Conservation (phyloP, 2,113 vertebrate species). For the Syrmaticus mikado region DNA sequence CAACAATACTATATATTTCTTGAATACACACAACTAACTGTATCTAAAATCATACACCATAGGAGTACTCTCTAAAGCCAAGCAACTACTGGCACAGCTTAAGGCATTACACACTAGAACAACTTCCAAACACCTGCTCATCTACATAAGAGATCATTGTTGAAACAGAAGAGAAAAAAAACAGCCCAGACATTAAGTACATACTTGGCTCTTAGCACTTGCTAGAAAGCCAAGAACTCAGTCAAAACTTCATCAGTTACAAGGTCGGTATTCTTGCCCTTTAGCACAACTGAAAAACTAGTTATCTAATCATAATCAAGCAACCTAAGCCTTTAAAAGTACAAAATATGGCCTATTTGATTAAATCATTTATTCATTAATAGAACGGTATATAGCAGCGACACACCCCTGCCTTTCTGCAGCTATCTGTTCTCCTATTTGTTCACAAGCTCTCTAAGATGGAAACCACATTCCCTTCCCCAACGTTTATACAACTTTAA, state of each 20-base stretch:
- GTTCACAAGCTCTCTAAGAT: neutral
- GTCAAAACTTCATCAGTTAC: neutral
- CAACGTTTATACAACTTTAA: fast-evolving
- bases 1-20: neutral
- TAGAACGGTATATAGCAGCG: fast-evolving
- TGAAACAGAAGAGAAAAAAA: neutral
- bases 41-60: neutral
- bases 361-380: neutral
- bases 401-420: neutral
- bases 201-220: neutral
- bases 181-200: neutral
- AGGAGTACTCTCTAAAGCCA: neutral
- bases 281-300: neutral
- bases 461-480: neutral
- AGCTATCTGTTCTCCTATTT: neutral
- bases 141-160: neutral
- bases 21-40: neutral
- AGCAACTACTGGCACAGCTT: neutral
- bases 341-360: neutral
- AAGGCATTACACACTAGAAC: neutral
- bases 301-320: neutral
- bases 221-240: neutral
- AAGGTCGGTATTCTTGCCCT: neutral
- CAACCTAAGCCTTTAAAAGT: neutral
- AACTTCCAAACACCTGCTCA: neutral